Evolutionary conservation across 2,888 invertebrate genomes (phyloP).

Genomic region (Ennomos erosarius): DNA sequence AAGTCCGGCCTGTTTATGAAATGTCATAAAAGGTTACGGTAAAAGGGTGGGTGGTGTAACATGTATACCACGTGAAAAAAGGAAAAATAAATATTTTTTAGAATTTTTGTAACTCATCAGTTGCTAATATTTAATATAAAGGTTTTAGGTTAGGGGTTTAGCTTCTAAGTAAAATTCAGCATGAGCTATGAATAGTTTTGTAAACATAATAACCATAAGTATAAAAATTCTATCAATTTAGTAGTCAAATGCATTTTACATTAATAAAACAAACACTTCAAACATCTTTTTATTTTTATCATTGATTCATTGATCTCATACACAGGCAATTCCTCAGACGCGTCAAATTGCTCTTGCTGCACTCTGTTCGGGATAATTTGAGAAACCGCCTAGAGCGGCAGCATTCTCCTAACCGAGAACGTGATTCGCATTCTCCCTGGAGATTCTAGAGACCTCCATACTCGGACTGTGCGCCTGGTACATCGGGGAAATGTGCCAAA

Average conservation of each 20-base stretch:
- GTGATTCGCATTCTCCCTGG: constrained; percentile 64
- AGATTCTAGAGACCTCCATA: constrained; percentile 50
- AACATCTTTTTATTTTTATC: constrained; percentile 4
- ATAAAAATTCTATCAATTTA: too few species aligned
- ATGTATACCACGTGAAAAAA: background rate
- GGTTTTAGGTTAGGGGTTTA: too few species aligned
- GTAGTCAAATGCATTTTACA: too few species aligned
- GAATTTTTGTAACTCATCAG: too few species aligned
- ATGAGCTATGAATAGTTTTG: too few species aligned
- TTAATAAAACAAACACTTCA: too few species aligned
- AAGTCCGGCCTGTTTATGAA: constrained; percentile 24
- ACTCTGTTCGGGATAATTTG: constrained; percentile 56
- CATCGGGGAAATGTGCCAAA: constrained; percentile 57
- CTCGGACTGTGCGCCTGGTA: constrained; percentile 43
- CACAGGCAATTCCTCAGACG: constrained; percentile 45
- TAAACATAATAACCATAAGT: too few species aligned
- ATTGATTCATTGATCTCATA: constrained; percentile 30
- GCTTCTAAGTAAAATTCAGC: too few species aligned
- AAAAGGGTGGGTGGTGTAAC: constrained; percentile 17
- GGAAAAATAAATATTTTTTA: too few species aligned
- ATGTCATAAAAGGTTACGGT: constrained; percentile 22
- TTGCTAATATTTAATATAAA: too few species aligned
- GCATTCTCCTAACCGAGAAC: constrained; percentile 56
- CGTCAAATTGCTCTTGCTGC: constrained; percentile 49
- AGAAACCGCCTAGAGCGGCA: constrained; percentile 52